A percentile compares a stretch with the other conserved stretches of the same genome.
Conservation (phyloP, 2,113 vertebrate species). For the Gobiocypris rarus region DNA sequence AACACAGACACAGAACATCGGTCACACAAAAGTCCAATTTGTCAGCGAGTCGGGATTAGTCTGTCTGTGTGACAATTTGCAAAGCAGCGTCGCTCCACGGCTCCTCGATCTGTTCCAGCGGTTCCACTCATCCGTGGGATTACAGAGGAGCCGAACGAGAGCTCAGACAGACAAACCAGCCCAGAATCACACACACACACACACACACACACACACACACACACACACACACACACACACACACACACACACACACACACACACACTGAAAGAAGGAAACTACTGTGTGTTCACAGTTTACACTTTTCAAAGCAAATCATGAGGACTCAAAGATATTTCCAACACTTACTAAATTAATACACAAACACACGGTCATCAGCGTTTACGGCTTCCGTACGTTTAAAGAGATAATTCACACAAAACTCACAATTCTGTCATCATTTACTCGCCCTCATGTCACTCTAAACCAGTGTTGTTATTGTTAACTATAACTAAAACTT, state of each 20-base stretch:
- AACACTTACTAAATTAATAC: no score
- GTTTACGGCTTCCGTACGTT: neutral
- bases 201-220: neutral
- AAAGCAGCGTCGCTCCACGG: constrained; percentile 23
- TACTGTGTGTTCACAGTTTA: neutral
- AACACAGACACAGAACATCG: constrained; percentile 13
- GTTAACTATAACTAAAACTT: no score
- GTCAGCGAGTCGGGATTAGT: constrained; percentile 62
- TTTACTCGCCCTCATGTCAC: neutral
- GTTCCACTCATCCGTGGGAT: constrained; percentile 57
- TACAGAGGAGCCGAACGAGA: constrained; percentile 50
- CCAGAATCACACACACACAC: neutral
- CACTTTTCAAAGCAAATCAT: neutral
- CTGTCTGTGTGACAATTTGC: constrained; percentile 44
- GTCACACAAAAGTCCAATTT: constrained; percentile 53
- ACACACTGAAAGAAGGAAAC: no score
- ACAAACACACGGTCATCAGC: no score
- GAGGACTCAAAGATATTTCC: no score
- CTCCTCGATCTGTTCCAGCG: constrained; percentile 55
- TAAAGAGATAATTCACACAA: neutral
- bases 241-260: no score
- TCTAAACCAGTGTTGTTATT: neutral
- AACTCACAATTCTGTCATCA: no score
- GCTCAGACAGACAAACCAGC: constrained; percentile 26
- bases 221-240: no score